phyloP scores from a whole-genome alignment of 2,797 vertebrate species.

The Melanotaenia pygmaea region DNA sequence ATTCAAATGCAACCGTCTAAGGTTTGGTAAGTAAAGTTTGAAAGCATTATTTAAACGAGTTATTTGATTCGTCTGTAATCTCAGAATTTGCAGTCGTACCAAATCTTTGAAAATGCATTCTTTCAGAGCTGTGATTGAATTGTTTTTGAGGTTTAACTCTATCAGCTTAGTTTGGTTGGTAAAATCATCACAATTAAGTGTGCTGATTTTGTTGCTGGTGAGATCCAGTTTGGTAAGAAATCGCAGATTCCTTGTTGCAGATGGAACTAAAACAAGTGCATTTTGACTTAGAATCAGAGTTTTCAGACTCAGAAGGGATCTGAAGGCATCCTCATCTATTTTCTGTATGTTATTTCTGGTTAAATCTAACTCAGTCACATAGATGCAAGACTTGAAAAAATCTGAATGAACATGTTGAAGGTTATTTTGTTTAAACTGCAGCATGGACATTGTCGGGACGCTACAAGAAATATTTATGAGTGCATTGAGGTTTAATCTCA shows the following conservation, averaged over 20 bases:
- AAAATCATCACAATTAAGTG: slow-evolving; percentile 63
- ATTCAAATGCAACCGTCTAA: slow-evolving; percentile 60
- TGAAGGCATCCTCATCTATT: slow-evolving; percentile 56
- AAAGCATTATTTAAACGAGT: slow-evolving; percentile 54
- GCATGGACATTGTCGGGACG: slow-evolving; percentile 65
- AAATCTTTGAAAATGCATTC: slow-evolving; percentile 65
- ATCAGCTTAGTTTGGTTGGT: slow-evolving; percentile 59
- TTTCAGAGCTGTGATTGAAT: slow-evolving; percentile 56
- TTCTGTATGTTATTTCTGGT: slow-evolving; percentile 17
- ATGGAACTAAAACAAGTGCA: slow-evolving; percentile 55
- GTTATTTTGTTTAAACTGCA: slow-evolving; percentile 68
- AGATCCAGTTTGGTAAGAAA: slow-evolving; percentile 72
- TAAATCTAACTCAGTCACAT: slow-evolving; percentile 66
- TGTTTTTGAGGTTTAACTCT: slow-evolving; percentile 59
- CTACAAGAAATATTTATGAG: slow-evolving; percentile 75
- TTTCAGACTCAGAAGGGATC: slow-evolving; percentile 29
- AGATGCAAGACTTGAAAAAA: slow-evolving; percentile 61
- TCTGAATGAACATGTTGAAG: slow-evolving; percentile 38
- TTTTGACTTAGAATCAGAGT: slow-evolving; percentile 66
- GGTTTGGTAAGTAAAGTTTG: slow-evolving; percentile 48
- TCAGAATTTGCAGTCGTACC: slow-evolving; percentile 54
- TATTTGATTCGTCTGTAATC: slow-evolving; percentile 63
- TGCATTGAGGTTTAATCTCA: slow-evolving; percentile 42
- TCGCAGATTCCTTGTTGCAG: slow-evolving; percentile 49
- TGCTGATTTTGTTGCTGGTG: slow-evolving; percentile 68